These are phyloP conservation scores for Diploptera punctata DNA, from an alignment of 2,888 invertebrate genomes.

Conservation along the genomic window DNA sequence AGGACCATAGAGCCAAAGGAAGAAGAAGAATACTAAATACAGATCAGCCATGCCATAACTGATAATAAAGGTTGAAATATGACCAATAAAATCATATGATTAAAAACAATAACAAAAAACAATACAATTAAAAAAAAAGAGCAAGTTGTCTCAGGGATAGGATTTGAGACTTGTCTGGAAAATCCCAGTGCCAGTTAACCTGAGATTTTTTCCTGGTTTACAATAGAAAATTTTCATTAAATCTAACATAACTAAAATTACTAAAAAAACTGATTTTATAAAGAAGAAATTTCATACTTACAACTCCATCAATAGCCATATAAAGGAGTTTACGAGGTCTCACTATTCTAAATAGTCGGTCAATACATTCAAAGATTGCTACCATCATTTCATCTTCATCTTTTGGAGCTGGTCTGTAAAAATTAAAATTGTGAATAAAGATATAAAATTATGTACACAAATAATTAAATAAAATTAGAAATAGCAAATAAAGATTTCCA, in stretches of 20 bases:
- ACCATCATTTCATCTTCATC: conserved; percentile 99
- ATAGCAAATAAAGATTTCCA: too few relatives aligned
- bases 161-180: too few relatives aligned
- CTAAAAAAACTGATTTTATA: background rate
- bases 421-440: too few relatives aligned
- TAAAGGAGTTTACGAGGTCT: conserved; percentile 92
- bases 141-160: too few relatives aligned
- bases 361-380: conserved; percentile 98
- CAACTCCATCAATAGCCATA: conserved; percentile 99
- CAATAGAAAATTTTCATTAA: background rate
- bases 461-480: background rate
- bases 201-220: background rate
- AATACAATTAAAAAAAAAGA: too few relatives aligned
- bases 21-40: too few relatives aligned
- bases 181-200: too few relatives aligned
- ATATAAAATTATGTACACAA: conserved; percentile 15
- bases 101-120: too few relatives aligned
- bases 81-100: too few relatives aligned
- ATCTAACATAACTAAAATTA: background rate
- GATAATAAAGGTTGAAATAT: too few relatives aligned
- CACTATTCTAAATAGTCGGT: conserved; percentile 91
- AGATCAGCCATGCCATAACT: too few relatives aligned
- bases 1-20: too few relatives aligned
- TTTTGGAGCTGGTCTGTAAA: conserved; percentile 83
- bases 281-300: conserved; percentile 58